Percentiles rank a stretch among this genome's conserved stretches.
These are phyloP conservation scores for Baronia brevicornis DNA, from an alignment of 2,888 invertebrate species.

Conservation along the genomic window DNA sequence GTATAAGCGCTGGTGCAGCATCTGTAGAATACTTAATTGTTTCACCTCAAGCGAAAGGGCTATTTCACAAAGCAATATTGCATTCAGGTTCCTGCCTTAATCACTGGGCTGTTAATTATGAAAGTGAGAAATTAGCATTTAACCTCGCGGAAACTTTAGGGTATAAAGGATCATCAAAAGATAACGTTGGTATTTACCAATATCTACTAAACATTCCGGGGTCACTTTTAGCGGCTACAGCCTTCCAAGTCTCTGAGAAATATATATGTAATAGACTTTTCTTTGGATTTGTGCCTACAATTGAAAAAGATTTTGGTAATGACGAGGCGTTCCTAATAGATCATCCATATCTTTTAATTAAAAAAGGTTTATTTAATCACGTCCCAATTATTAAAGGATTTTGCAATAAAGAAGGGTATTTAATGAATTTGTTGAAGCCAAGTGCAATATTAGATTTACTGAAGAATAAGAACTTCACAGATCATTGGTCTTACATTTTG, in stretches of 20 bases:
- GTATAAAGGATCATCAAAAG: conserved; percentile 27
- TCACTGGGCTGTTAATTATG: conserved; percentile 38
- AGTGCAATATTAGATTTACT: conserved; percentile 25
- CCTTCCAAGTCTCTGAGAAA: conserved; percentile 21
- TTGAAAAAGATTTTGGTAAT: conserved; percentile 39
- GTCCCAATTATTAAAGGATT: conserved; percentile 68
- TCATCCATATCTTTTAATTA: conserved; percentile 49
- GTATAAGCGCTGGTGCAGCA: conserved; percentile 42
- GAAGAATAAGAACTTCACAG: conserved; percentile 27
- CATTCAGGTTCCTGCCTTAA: conserved; percentile 45
- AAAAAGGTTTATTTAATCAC: conserved; percentile 39
- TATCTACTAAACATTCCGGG: conserved; percentile 25
- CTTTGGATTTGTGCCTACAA: conserved; percentile 41
- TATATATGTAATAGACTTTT: conserved; percentile 24
- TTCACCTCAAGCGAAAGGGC: conserved; percentile 34
- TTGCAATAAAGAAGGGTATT: conserved; percentile 57
- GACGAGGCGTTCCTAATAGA: conserved; percentile 32
- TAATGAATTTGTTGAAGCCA: conserved; percentile 32
- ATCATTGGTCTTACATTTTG: conserved; percentile 28
- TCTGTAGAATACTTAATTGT: conserved; percentile 41
- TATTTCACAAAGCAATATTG: conserved; percentile 46
- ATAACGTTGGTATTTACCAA: conserved; percentile 26
- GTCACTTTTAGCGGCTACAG: conserved; percentile 19
- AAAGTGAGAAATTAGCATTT: conserved; percentile 26
- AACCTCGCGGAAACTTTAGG: conserved; percentile 31